Base-by-base conservation (phyloP, 2,113 vertebrate genomes). In the Takifugu flavidus region DNA sequence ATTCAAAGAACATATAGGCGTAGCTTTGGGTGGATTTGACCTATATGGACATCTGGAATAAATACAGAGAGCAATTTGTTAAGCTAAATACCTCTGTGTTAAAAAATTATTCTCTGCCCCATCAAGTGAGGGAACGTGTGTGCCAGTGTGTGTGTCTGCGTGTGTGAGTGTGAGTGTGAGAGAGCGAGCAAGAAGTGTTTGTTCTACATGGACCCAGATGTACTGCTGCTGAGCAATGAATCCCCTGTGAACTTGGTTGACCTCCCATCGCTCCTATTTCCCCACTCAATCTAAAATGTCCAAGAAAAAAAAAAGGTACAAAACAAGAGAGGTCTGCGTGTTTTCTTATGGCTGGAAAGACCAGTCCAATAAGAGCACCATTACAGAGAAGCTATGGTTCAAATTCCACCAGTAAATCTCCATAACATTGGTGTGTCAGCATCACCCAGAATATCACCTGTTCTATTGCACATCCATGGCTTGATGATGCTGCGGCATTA, bases 181-280 rank as follows among this genome's bases (percentile, higher is more conserved):
- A 39, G 34, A 39, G 34, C 2, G 8, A 39, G 8, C 7, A 10
- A 39, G 4, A 50, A 20, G 44, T 77, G 39, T 56, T 59, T 52
- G 72, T 60, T 10, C 54, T 56, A 59, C 56, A 56, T 52, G 15
- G 51, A 52, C 13, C 49, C 45, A 72, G 62, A 72, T 44, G 6
- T 49, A 65, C 53, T 4, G 25, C 61, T 42, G 45, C 39, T 51
- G 64, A 82, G 77, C 59, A 59, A 79, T 55, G 44, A 76, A 67
- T 57, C 69, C 56, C 60, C 13, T 28, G 55, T 78, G 75, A 62
- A 81, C 76, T 87, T 67, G 73, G 80, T 62, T 80, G 84, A 87
- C 76, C 84, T 79, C 69, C 74, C 53, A 72, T 80, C 79, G 62
- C 52, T 83, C 72, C 69, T 45, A 72, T 63, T 74, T 74, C 83